Evolutionary conservation across 2,113 vertebrate genomes (phyloP).

Genomic region (Brachypodius melanocephalos): DNA sequence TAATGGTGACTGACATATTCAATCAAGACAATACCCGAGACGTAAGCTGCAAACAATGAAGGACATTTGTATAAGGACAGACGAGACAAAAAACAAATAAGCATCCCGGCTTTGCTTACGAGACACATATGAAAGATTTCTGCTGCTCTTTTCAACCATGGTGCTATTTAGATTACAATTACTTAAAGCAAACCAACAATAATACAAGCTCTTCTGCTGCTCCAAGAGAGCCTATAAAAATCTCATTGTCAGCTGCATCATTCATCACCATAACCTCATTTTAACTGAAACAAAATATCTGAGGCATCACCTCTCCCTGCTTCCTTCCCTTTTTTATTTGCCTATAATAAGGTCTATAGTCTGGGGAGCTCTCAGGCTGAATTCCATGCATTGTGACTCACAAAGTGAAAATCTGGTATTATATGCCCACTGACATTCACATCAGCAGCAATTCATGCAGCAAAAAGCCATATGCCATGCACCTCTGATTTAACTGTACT

Average conservation of each 20-base stretch:
- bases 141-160: not conserved
- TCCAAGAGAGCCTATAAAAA: slow-evolving; percentile 39
- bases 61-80: not conserved
- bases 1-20: not conserved
- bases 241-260: slow-evolving; percentile 44
- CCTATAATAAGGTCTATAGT: slow-evolving; percentile 37
- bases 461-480: slow-evolving; percentile 73
- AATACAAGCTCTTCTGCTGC: slow-evolving; percentile 8
- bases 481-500: slow-evolving; percentile 56
- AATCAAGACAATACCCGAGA: not conserved
- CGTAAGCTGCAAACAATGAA: not conserved
- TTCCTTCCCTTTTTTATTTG: slow-evolving; percentile 27
- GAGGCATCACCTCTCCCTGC: not conserved
- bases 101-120: not conserved
- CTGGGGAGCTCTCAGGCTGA: slow-evolving; percentile 55
- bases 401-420: slow-evolving; percentile 71
- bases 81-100: not conserved
- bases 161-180: not conserved
- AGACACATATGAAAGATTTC: not conserved
- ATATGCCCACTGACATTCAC: slow-evolving; percentile 73
- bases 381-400: slow-evolving; percentile 64
- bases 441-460: slow-evolving; percentile 72
- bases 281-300: slow-evolving; percentile 3
- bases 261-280: slow-evolving; percentile 32
- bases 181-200: slow-evolving; percentile 14